Conservation (phyloP, 2,113 vertebrate genomes). For the Pachyramphus minor region DNA sequence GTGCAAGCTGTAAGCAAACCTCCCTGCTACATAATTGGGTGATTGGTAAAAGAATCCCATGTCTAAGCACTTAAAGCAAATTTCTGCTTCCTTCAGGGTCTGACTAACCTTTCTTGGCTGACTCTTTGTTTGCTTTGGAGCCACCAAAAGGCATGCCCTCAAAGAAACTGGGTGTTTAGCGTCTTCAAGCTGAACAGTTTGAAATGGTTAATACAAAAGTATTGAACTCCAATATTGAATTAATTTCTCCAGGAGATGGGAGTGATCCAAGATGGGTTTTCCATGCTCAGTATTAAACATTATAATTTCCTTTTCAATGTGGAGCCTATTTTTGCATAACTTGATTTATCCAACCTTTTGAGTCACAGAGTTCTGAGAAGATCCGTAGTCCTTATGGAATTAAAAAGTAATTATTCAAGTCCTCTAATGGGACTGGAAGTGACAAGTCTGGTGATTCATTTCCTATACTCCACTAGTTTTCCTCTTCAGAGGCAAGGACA, state of each 20-base stretch:
- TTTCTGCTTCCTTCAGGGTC: not conserved
- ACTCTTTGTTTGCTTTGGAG: not conserved
- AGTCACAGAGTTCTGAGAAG: not conserved
- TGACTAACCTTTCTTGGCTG: not conserved
- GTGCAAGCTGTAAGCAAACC: not conserved
- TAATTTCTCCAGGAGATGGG: not conserved
- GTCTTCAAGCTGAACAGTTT: not conserved
- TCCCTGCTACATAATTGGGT: not conserved
- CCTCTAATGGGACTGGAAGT: not conserved
- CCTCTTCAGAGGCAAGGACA: not conserved
- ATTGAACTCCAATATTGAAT: not conserved
- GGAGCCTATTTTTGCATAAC: not conserved
- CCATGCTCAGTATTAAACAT: not conserved
- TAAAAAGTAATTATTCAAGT: conserved; percentile 33
- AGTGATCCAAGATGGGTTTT: not conserved
- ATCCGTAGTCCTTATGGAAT: not conserved
- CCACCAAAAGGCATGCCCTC: not conserved
- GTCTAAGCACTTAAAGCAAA: not conserved
- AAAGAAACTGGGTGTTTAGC: not conserved
- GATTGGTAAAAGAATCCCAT: not conserved
- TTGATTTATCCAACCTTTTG: not conserved
- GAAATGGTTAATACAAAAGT: not conserved
- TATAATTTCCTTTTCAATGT: not conserved
- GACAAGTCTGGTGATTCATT: conserved; percentile 1
- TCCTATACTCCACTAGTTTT: not conserved